phyloP scores from a whole-genome alignment of 2,888 invertebrate species.

The Mechanitis mazaeus region DNA sequence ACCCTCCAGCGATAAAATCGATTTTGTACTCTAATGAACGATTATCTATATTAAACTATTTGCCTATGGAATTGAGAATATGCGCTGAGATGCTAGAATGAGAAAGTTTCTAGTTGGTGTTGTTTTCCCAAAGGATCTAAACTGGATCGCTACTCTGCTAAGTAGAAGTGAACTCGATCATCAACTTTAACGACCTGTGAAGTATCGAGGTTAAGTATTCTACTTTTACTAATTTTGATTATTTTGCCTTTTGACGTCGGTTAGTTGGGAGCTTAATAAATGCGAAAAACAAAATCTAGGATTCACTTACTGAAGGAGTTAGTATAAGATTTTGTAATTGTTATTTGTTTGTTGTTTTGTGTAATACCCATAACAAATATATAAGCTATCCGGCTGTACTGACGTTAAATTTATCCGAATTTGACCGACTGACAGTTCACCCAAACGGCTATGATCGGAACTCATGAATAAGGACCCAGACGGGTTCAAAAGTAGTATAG shows the following conservation, averaged over 20 bases:
- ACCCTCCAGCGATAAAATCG: not conserved
- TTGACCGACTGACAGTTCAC: too few species aligned
- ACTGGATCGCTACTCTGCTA: conserved; percentile 38
- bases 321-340: too few species aligned
- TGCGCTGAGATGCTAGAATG: conserved; percentile 22
- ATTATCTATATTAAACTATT: conserved; percentile 26
- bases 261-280: too few species aligned
- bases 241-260: not conserved
- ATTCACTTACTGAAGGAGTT: too few species aligned
- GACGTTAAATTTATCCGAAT: too few species aligned
- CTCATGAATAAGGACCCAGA: too few species aligned
- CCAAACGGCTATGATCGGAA: too few species aligned
- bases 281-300: too few species aligned
- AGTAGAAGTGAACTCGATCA: conserved; percentile 53
- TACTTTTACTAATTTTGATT: conserved; percentile 40
- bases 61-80: conserved; percentile 27
- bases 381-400: too few species aligned
- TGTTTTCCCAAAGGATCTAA: conserved; percentile 55
- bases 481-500: too few species aligned
- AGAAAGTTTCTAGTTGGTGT: conserved; percentile 43
- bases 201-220: conserved; percentile 49
- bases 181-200: conserved; percentile 55
- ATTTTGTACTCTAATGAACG: conserved; percentile 32
- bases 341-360: too few species aligned
- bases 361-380: too few species aligned